phyloP scores from a whole-genome alignment of 2,888 invertebrate species.

The Lomographa bimaculata region DNA sequence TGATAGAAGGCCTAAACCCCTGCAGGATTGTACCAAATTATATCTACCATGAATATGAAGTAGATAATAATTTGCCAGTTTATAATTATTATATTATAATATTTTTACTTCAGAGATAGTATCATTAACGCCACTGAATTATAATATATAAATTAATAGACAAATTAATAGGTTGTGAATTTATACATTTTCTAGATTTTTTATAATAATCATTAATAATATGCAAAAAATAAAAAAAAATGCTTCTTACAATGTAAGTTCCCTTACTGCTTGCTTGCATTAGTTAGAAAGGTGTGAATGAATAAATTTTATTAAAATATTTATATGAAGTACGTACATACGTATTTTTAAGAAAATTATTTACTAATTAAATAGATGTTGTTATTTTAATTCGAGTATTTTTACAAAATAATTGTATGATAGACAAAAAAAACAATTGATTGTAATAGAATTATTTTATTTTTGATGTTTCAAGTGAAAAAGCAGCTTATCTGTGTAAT shows the following conservation, averaged over 20 bases:
- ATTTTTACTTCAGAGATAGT: conserved; percentile 32
- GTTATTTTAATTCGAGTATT: too few species aligned
- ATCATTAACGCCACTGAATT: conserved; percentile 38
- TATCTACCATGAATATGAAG: conserved; percentile 22
- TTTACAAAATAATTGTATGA: too few species aligned
- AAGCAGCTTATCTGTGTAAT: too few species aligned
- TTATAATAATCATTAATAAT: conserved; percentile 68
- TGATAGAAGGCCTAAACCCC: conserved; percentile 59
- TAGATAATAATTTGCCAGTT: conserved; percentile 44
- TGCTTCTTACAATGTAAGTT: conserved; percentile 45
- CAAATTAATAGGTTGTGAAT: conserved; percentile 82
- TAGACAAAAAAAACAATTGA: too few species aligned
- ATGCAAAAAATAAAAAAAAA: conserved; percentile 46
- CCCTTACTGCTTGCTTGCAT: conserved; percentile 56
- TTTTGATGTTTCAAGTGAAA: too few species aligned
- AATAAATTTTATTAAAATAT: too few species aligned
- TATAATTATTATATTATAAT: conserved; percentile 40
- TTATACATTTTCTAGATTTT: conserved; percentile 82
- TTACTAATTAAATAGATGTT: too few species aligned
- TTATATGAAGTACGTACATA: too few species aligned
- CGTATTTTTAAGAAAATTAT: too few species aligned
- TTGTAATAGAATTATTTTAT: too few species aligned
- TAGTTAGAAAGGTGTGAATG: conserved; percentile 31
- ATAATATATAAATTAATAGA: conserved; percentile 60
- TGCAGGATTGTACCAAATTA: conserved; percentile 36